Evolutionary conservation across 2,888 invertebrate species (phyloP).

Genomic region (Synanthedon andrenaeformis): DNA sequence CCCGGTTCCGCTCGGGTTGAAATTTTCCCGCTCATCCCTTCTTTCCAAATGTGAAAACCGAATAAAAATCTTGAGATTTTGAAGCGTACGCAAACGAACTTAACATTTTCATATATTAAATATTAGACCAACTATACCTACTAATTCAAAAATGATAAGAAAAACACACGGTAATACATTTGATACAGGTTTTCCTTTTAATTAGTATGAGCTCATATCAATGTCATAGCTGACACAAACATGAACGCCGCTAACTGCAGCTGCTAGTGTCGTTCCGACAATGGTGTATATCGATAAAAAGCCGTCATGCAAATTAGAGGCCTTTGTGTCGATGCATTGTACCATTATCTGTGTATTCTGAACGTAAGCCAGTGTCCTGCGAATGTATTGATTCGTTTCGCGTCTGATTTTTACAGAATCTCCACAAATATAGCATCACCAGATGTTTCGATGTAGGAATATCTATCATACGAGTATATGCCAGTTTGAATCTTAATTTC

Average conservation of each 20-base stretch:
- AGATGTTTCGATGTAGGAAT: no score
- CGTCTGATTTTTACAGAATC: slow-evolving; percentile 41
- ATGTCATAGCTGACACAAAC: slow-evolving; percentile 4
- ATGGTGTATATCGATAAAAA: slow-evolving; percentile 51
- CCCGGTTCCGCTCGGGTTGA: no score
- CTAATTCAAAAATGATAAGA: no score
- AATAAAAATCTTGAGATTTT: no score
- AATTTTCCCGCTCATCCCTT: no score
- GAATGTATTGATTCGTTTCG: slow-evolving; percentile 48
- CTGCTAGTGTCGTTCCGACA: slow-evolving; percentile 47
- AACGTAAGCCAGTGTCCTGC: slow-evolving; percentile 47
- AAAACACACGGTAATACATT: no score
- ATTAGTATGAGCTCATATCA: background rate
- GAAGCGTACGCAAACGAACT: no score
- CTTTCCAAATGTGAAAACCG: no score
- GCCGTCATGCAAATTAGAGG: slow-evolving; percentile 67
- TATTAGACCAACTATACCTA: no score
- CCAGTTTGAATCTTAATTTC: no score
- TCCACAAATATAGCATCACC: slow-evolving; percentile 1
- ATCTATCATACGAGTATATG: no score
- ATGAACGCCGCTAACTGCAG: slow-evolving; percentile 22
- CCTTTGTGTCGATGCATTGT: slow-evolving; percentile 56
- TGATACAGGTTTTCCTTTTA: background rate
- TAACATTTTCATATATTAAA: no score
- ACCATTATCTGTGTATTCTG: slow-evolving; percentile 7